Conservation (phyloP, 2,113 vertebrate species). For the Coregonus clupeaformis region DNA sequence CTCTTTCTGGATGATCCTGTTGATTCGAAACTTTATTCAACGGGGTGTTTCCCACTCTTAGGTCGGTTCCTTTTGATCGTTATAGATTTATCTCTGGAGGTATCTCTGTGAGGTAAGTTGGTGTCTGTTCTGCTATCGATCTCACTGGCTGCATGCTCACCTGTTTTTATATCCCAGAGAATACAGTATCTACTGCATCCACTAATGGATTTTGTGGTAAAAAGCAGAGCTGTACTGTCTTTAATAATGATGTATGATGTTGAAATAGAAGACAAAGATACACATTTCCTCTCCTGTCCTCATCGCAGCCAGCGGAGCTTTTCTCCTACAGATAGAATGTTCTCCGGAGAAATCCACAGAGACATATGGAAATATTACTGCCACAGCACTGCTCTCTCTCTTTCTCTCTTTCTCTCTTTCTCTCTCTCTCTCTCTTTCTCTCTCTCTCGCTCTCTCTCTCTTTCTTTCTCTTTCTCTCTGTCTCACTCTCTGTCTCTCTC, state of each 20-base stretch:
- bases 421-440: no score
- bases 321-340: background rate
- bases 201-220: background rate
- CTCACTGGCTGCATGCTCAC: no score
- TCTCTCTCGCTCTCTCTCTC: background rate
- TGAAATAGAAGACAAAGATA: background rate
- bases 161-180: no score
- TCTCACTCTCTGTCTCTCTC: background rate
- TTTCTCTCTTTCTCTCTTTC: background rate
- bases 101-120: background rate
- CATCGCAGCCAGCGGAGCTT: background rate
- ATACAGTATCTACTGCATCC: no score
- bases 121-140: background rate
- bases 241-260: no score
- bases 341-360: background rate
- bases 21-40: background rate
- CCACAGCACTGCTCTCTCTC: background rate
- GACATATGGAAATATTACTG: background rate
- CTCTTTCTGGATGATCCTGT: background rate
- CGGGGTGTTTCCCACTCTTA: background rate
- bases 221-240: background rate
- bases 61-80: background rate
- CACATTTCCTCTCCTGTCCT: constrained; percentile 2
- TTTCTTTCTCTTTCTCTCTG: no score
- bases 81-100: background rate